A percentile compares a stretch with the other conserved stretches of the same genome.
These are phyloP conservation scores for Temnothorax nylanderi DNA, from an alignment of 1,140 invertebrate species.

Conservation along the genomic window DNA sequence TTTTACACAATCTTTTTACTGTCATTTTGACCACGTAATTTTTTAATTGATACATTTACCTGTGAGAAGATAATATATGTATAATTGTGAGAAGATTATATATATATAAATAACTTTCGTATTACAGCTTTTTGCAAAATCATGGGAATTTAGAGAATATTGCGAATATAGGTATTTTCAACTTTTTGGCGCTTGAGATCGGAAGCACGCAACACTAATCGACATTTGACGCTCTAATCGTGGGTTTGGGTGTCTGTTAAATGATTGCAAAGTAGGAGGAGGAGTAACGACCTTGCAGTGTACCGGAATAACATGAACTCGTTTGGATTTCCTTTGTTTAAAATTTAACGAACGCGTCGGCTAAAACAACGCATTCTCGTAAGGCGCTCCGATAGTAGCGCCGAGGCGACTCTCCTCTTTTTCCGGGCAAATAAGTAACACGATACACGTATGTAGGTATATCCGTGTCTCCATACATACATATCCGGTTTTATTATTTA, in stretches of 20 bases:
- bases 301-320: background rate
- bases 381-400: slow-evolving; percentile 33
- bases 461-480: slow-evolving; percentile 35
- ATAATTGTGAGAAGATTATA: background rate
- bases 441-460: slow-evolving; percentile 59
- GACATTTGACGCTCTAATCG: slow-evolving; percentile 24
- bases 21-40: background rate
- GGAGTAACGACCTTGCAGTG: background rate
- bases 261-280: background rate
- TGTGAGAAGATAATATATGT: background rate
- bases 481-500: slow-evolving; percentile 58
- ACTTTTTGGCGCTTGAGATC: background rate
- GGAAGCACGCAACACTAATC: background rate
- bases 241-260: background rate
- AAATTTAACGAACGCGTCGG: slow-evolving; percentile 34
- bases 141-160: background rate
- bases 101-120: background rate
- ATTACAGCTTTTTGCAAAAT: background rate
- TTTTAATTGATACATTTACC: background rate
- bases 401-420: slow-evolving; percentile 62
- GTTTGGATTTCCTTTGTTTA: slow-evolving; percentile 51
- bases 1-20: background rate
- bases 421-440: slow-evolving; percentile 74
- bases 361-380: slow-evolving; percentile 38
- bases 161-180: background rate